These are phyloP conservation scores for Apistogramma diplotaenia DNA, from an alignment of 2,113 vertebrate species.

Conservation along the genomic window DNA sequence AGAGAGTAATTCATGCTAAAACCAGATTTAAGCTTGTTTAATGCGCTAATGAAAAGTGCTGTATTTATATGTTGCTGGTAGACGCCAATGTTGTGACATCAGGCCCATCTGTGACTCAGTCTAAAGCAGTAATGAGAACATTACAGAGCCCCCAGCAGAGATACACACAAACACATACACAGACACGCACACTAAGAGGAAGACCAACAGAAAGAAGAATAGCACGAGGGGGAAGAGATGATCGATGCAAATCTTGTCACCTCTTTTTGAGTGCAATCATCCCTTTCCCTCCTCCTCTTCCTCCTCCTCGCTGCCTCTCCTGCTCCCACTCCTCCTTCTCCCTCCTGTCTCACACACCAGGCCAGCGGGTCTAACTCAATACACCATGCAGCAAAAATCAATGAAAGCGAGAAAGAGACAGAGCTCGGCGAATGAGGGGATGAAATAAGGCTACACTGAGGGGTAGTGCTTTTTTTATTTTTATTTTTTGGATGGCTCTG, in stretches of 20 bases:
- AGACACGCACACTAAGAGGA: neutral
- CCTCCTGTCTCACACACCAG: slow-evolving; percentile 24
- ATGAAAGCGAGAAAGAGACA: slow-evolving; percentile 40
- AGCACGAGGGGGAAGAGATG: slow-evolving; percentile 9
- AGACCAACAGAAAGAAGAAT: neutral
- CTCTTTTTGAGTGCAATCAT: slow-evolving; percentile 46
- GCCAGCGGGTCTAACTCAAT: slow-evolving; percentile 51
- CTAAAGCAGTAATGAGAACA: slow-evolving; percentile 62
- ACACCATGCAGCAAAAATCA: slow-evolving; percentile 56
- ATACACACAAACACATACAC: neutral
- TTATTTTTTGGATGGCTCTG: slow-evolving; percentile 8
- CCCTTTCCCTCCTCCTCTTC: slow-evolving; percentile 10
- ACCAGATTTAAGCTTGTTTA: slow-evolving; percentile 56
- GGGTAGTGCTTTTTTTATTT: neutral
- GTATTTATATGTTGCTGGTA: slow-evolving; percentile 53
- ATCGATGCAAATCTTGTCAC: slow-evolving; percentile 54
- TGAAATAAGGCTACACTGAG: slow-evolving; percentile 15
- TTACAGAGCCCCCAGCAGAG: slow-evolving; percentile 41
- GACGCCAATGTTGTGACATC: slow-evolving; percentile 52
- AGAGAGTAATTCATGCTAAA: slow-evolving; percentile 52
- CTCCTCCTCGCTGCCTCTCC: neutral
- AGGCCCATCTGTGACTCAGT: slow-evolving; percentile 60
- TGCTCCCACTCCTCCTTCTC: neutral
- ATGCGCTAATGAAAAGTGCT: slow-evolving; percentile 62
- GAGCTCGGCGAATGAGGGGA: neutral